Base-by-base conservation (phyloP, 1,140 invertebrate genomes). In the Chlorops oryzae region DNA sequence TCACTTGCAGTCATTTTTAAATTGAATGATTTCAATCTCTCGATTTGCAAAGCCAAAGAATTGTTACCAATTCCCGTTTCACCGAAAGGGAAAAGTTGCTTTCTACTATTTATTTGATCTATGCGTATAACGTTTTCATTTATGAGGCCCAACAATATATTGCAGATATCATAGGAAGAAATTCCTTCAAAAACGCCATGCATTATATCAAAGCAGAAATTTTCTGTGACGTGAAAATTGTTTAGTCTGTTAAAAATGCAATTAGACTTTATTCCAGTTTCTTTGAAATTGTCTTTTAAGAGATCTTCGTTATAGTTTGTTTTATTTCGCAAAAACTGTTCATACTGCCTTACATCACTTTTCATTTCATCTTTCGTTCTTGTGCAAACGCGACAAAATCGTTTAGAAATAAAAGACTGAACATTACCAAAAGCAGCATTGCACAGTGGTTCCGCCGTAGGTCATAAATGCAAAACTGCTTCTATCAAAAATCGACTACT, bases 131-230 rank as follows among this genome's bases (percentile, higher is more conserved):
- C 21, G 2, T 47, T 47, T n/a, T 47, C 28, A 10, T 47, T 13
- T 45, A 65, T 67, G 34, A 67, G 62, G 25, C 57, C 10, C 47
- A 64, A 37, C 38, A 72, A 48, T 45, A 70, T 54, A 41, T 54
- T 38, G 18, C 50, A 54, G 28, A 73, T 54, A 52, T 65, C 60
- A 47, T 65, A 67, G 28, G 61, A 59, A 17, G 55, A 64, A 45
- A 72, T n/a, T 5, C 46, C 46, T n/a, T 48, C 46, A 38, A 38
- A 48, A 24, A 48, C 9, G 17, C 40, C 46, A 40, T 48, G 46
- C 32, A 48, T 37, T 15, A 48, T 17, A 38, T 48, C 34, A 5
- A 39, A 15, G 18, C 21, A 39, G 40, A 25, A 48, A 24, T 48
- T 48, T 15, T 23, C 17, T 25, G 46, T 25, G 9, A 48, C 35